Evolutionary conservation across 2,888 invertebrate genomes (phyloP).

Genomic region (Agrilus biguttatus): DNA sequence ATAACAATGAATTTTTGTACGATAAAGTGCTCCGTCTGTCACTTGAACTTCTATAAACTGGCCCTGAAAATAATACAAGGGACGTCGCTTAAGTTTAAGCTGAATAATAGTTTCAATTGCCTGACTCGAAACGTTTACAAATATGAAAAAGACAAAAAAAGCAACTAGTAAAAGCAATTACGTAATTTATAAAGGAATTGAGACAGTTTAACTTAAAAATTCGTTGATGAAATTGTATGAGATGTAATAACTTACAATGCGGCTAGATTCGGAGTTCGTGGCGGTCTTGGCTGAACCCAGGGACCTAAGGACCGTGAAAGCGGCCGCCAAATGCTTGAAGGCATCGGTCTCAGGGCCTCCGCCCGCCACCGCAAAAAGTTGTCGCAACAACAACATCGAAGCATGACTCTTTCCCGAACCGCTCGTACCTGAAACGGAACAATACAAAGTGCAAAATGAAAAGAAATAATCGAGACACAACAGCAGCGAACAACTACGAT

Average conservation of each 20-base stretch:
- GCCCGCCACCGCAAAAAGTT: slow-evolving; percentile 86
- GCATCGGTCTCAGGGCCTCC: slow-evolving; percentile 92
- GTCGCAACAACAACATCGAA: slow-evolving; percentile 77
- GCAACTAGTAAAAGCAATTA: too few species aligned
- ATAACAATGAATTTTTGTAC: slow-evolving; percentile 93
- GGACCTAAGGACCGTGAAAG: slow-evolving; percentile 84
- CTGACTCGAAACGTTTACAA: too few species aligned
- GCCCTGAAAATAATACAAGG: slow-evolving; percentile 43
- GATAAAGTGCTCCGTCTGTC: slow-evolving; percentile 84
- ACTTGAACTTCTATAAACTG: slow-evolving; percentile 95
- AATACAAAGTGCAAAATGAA: too few species aligned
- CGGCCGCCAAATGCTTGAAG: slow-evolving; percentile 89
- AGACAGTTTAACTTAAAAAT: background rate
- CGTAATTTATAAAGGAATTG: too few species aligned
- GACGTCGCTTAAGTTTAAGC: slow-evolving; percentile 1
- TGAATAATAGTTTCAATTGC: background rate
- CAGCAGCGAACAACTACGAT: too few species aligned
- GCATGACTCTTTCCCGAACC: slow-evolving; percentile 92
- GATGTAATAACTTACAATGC: slow-evolving; percentile 79
- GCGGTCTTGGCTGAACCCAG: slow-evolving; percentile 83
- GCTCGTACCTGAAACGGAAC: slow-evolving; percentile 50
- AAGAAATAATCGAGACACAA: too few species aligned
- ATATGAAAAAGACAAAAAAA: too few species aligned
- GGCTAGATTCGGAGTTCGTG: slow-evolving; percentile 82
- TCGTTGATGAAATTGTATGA: background rate